Conservation (phyloP, 1,140 invertebrate genomes). For the Potamilus streckersoni region DNA sequence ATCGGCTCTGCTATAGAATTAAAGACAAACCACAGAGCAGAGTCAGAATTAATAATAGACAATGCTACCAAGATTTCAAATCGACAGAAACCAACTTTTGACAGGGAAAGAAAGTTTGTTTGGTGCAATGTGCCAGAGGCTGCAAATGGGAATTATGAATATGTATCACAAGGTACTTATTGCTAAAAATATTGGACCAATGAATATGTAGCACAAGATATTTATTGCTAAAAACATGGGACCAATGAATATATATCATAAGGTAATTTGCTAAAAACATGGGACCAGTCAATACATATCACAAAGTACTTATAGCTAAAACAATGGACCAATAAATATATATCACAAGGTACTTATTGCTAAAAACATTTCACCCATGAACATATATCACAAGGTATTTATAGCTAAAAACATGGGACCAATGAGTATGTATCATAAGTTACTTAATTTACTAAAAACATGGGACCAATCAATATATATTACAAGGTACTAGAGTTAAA, state of each 20-base stretch:
- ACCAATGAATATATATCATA: too few species aligned
- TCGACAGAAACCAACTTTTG: slow-evolving; percentile 42
- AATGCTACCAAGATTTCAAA: slow-evolving; percentile 57
- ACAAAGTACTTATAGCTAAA: too few species aligned
- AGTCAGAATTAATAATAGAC: slow-evolving; percentile 58
- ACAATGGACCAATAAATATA: too few species aligned
- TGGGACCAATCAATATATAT: too few species aligned
- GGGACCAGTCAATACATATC: too few species aligned
- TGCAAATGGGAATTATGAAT: slow-evolving; percentile 11
- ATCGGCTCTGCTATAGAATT: slow-evolving; percentile 49
- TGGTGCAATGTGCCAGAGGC: slow-evolving; percentile 25
- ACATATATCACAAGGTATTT: slow-evolving; percentile 21
- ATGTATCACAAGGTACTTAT: slow-evolving; percentile 16
- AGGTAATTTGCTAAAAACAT: too few species aligned
- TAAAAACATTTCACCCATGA: slow-evolving; percentile 6
- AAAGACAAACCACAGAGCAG: slow-evolving; percentile 57
- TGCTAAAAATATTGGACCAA: neutral
- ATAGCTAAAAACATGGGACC: neutral
- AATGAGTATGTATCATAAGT: slow-evolving; percentile 27
- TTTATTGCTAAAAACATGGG: too few species aligned
- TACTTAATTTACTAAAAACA: neutral
- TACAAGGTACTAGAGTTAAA: too few species aligned
- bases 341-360: too few species aligned
- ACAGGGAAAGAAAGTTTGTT: slow-evolving; percentile 41
- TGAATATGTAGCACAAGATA: slow-evolving; percentile 26